Evolutionary conservation across 2,113 vertebrate species (phyloP).

Genomic region (Prietella phreatophila): DNA sequence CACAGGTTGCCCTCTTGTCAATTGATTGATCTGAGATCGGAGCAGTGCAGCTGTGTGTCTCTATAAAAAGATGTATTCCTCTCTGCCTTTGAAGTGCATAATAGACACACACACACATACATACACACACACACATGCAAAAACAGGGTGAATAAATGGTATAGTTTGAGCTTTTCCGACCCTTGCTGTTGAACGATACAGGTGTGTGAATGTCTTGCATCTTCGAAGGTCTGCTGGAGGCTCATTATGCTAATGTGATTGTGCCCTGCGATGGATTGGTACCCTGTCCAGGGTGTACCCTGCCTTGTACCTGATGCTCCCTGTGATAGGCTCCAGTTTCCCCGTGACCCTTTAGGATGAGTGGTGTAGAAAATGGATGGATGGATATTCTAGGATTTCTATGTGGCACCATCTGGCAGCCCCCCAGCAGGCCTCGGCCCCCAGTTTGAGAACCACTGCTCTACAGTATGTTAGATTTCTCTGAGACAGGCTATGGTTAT

Average conservation of each 20-base stretch:
- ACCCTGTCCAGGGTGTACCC: no score
- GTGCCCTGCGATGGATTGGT: no score
- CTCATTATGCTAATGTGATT: constrained; percentile 33
- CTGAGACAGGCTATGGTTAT: neutral
- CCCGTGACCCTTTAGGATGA: no score
- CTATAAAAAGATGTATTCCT: constrained; percentile 53
- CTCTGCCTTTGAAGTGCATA: constrained; percentile 49
- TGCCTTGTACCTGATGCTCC: no score
- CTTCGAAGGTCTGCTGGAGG: constrained; percentile 31
- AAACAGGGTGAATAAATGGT: constrained; percentile 43
- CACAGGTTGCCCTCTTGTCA: constrained; percentile 48
- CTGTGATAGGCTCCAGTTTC: no score
- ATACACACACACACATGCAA: constrained; percentile 26
- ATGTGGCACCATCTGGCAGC: no score
- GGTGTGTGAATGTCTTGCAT: constrained; percentile 24
- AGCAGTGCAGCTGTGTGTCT: constrained; percentile 46
- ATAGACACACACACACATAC: constrained; percentile 41
- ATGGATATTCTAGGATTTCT: no score
- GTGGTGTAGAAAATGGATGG: no score
- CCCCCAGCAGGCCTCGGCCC: no score
- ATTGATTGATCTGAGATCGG: constrained; percentile 51
- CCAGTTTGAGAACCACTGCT: no score
- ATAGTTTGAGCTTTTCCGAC: constrained; percentile 37
- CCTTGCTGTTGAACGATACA: constrained; percentile 30
- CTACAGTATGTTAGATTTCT: neutral